Base-by-base conservation (phyloP, 2,888 invertebrate genomes). In the Philereme transversata region DNA sequence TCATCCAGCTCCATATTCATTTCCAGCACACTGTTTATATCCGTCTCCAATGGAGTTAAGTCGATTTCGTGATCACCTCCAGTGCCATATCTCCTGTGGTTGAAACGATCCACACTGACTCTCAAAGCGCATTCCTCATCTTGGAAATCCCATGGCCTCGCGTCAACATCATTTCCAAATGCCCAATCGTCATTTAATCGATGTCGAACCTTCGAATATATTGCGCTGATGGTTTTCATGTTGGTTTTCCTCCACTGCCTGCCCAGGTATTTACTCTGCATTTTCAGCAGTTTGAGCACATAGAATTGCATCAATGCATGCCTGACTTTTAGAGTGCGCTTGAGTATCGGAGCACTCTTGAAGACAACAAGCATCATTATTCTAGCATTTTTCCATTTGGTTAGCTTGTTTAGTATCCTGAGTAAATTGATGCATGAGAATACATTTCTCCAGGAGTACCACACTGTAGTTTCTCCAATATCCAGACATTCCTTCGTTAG, bases 331-430 rank as follows among this genome's bases (percentile, higher is more conserved):
- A 99, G 93, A 0, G 99, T 97, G 71, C 99, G 95, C 88, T 99
- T 99, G 60, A 99, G 92, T 76, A 99, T 99, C 3, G 99, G 99
- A 4, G 99, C 99, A 61, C 99, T 99, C 90, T 99, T 99, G 86
- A 99, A 99, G 7, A 99, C 99, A 38, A 99, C 99, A 73, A 99
- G 93, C 99, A 99, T 99, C 98, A 98, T 98, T 65, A 98, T 98
- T 68, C 99, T 95, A n/a, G 99, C 99, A 87, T 99, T 99, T 84
- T 99, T 99, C 98, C 99, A 99, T 88, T 99, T 99, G 46, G 99
- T 99, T 60, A 99, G 93, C 91, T 99, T 99, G 87, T 99, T 99
- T 57, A 99, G 94, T 73, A 99, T 97, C 73, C 99, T 94, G 66
- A 99, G 90, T 54, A 99, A 90, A 93, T 99, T 99, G 62, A 99